Evolutionary conservation across 92 coral and sea anemone species (phyloP).

Genomic region (Siderastrea siderea): DNA sequence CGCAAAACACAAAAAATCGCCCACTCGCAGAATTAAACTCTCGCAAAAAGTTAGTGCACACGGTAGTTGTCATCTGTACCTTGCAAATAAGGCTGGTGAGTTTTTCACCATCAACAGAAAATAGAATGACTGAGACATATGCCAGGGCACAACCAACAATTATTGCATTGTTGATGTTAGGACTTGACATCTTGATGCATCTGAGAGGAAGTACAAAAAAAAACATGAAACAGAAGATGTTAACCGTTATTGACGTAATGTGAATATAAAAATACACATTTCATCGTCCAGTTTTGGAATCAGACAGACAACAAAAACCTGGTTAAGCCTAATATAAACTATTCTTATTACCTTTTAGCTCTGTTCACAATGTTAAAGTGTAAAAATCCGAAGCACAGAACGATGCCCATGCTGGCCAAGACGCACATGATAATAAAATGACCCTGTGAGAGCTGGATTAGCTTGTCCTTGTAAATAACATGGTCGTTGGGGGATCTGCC

Average conservation of each 20-base stretch:
- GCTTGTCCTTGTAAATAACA: slow-evolving; percentile 34
- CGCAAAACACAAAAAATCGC: no score
- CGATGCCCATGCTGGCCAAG: slow-evolving; percentile 55
- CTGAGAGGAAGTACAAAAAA: slow-evolving; percentile 15
- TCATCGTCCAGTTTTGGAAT: neutral
- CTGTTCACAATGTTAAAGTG: slow-evolving; percentile 77
- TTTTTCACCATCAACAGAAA: slow-evolving; percentile 77
- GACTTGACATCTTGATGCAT: slow-evolving; percentile 89
- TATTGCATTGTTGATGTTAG: slow-evolving; percentile 80
- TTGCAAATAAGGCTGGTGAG: slow-evolving; percentile 68
- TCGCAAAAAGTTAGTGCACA: no score
- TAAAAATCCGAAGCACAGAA: slow-evolving; percentile 71
- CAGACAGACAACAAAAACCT: neutral
- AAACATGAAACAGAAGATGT: neutral
- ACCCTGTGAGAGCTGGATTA: slow-evolving; percentile 51
- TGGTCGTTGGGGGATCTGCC: slow-evolving; percentile 75
- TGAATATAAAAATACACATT: neutral
- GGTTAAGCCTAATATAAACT: neutral
- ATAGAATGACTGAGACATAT: slow-evolving; percentile 73
- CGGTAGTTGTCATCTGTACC: slow-evolving; percentile 21
- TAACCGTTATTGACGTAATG: neutral
- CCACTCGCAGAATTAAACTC: no score
- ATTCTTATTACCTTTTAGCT: slow-evolving; percentile 43
- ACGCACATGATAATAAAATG: slow-evolving; percentile 74
- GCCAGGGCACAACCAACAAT: slow-evolving; percentile 80